phyloP scores from a whole-genome alignment of 2,888 invertebrate species.

The Sericinus montela region DNA sequence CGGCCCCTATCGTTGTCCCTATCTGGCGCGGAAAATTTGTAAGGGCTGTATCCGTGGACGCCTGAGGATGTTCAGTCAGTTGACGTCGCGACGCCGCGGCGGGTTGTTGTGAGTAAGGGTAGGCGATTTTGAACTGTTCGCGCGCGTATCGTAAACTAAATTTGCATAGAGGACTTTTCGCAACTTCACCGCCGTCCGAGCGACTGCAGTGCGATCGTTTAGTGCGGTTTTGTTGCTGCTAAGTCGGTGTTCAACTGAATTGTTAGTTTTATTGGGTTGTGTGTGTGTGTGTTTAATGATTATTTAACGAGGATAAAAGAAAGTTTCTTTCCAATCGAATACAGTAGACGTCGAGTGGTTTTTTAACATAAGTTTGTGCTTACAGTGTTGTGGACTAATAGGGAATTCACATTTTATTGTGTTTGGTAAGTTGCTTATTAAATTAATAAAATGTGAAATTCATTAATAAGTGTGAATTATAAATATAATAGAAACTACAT shows the following conservation, averaged over 20 bases:
- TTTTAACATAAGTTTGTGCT: background rate
- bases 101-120: constrained; percentile 36
- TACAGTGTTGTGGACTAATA: background rate
- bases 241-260: background rate
- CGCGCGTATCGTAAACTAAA: constrained; percentile 32
- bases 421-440: background rate
- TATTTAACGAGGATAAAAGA: background rate
- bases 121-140: constrained; percentile 30
- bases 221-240: constrained; percentile 10
- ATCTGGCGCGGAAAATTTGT: constrained; percentile 59
- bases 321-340: background rate
- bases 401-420: background rate
- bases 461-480: too few species aligned
- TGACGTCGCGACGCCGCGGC: constrained; percentile 53
- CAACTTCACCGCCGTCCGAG: constrained; percentile 26
- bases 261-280: constrained; percentile 11
- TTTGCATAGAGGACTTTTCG: constrained; percentile 36
- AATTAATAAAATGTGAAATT: too few species aligned
- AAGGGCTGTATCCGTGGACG: constrained; percentile 54
- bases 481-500: too few species aligned
- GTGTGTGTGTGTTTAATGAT: constrained; percentile 10
- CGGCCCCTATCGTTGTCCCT: constrained; percentile 34
- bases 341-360: background rate
- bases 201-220: constrained; percentile 9
- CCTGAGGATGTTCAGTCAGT: constrained; percentile 56